phyloP scores from a whole-genome alignment of 2,113 vertebrate genomes.

The Caranx ignobilis region DNA sequence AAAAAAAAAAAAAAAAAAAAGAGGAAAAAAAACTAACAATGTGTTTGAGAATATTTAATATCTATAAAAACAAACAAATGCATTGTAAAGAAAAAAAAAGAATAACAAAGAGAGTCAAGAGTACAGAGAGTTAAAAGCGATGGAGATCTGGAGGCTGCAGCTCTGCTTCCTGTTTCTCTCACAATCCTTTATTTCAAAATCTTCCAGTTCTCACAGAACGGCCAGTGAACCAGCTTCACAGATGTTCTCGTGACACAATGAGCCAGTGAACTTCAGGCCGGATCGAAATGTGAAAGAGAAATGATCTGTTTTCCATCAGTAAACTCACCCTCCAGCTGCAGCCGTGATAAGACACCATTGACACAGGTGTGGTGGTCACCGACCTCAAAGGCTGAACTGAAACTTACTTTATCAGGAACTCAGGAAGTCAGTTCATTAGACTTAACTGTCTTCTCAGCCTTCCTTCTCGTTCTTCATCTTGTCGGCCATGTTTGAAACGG shows the following conservation, averaged over 20 bases:
- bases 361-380: too few relatives aligned
- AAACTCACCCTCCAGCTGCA: too few relatives aligned
- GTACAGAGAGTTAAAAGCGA: background rate
- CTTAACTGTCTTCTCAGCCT: too few relatives aligned
- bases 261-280: background rate
- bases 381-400: too few relatives aligned
- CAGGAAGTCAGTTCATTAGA: too few relatives aligned
- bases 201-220: background rate
- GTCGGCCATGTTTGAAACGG: too few relatives aligned
- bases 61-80: constrained; percentile 4
- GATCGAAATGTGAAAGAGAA: background rate
- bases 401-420: too few relatives aligned
- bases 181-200: background rate
- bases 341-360: too few relatives aligned
- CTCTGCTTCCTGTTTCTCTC: too few relatives aligned
- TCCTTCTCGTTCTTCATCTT: too few relatives aligned
- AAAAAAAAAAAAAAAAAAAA: background rate
- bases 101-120: constrained; percentile 13
- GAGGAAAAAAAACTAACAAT: constrained; percentile 17
- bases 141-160: background rate
- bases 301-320: too few relatives aligned
- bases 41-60: constrained; percentile 42
- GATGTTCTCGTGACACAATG: background rate
- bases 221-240: background rate
- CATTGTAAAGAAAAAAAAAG: background rate